Evolutionary conservation across 1,140 invertebrate genomes (phyloP), one percentile per base, ranked within the genome.

Genomic region (Drosophila ficusphila): DNA sequence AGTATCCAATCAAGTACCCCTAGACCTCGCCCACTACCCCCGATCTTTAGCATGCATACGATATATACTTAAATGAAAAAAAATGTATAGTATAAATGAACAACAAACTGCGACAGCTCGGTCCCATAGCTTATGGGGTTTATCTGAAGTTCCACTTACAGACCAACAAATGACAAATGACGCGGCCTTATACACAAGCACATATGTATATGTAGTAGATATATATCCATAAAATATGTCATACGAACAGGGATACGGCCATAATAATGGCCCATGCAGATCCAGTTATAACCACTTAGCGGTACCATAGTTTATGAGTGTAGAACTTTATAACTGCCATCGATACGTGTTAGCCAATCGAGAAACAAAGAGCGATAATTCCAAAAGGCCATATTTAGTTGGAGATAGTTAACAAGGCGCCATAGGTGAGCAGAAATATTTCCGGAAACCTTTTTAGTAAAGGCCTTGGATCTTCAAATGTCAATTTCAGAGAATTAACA

Each of bases 141-240:
- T 57, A 29, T 61, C 52, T 57, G 57, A 57, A 61, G 52, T 61
- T 61, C 49, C 57, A 57, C 56, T 38, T 56, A 56, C 49, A 54
- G 47, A 42, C 16, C 36, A 39, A 12, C 52, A 12, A 44, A 44
- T 54, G 38, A 46, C 39, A 42, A 54, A 29, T 18, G 33, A 14
- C n/a, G 29, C 31, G 21, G 16, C 33, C n/a, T n/a, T 16, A 19
- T 9, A 44, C 3, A 14, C 8, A n/a, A 8, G 7, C 2, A 33
- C 1, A n/a, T n/a, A 4, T 2, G n/a, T 21, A 3, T n/a, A 49
- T 52, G 9, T 31, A 53, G n/a, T n/a, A n/a, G n/a, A n/a, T 51
- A 51, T 31, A 53, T 57, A 36, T 58, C 56, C 48, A 36, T 58
- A 19, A 58, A 53, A 25, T 36, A 58, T 58, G 29, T 16, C 52